Conservation (phyloP, 1,140 invertebrate genomes). For the Rhizoglyphus robini region DNA sequence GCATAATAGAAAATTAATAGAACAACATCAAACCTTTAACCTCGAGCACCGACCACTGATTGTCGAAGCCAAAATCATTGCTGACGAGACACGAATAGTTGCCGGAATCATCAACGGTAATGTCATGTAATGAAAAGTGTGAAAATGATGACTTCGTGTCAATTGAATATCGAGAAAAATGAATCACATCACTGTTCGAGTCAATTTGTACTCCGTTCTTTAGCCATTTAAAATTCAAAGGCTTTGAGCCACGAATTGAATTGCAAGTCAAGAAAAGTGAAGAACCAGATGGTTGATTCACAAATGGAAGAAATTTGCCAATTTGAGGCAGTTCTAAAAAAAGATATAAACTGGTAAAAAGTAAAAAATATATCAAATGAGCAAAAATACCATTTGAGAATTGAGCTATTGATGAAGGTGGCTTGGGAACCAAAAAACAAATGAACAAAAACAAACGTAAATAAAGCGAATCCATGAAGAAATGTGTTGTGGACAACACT, state of each 20-base stretch:
- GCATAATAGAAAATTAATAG: too few relatives aligned
- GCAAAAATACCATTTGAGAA: neutral
- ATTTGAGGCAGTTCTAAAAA: constrained; percentile 8
- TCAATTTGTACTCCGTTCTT: neutral
- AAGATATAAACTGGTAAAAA: neutral
- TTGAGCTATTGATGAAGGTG: too few relatives aligned
- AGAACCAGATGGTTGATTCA: constrained; percentile 5
- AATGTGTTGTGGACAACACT: neutral
- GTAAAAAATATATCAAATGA: neutral
- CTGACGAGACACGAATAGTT: constrained; percentile 10
- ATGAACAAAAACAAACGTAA: too few relatives aligned
- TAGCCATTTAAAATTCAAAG: constrained; percentile 5
- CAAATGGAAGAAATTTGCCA: neutral
- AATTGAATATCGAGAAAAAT: neutral
- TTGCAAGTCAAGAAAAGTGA: neutral
- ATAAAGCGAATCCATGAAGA: too few relatives aligned
- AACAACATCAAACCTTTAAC: constrained; percentile 18
- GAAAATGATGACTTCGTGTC: neutral
- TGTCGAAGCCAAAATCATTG: neutral
- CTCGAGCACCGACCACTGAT: neutral
- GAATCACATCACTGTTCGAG: neutral
- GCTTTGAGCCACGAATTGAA: neutral
- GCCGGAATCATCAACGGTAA: neutral
- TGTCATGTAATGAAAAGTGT: neutral
- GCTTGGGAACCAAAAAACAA: too few relatives aligned